Conservation (phyloP, 2,113 vertebrate genomes). For the Atlantisia rogersi region DNA sequence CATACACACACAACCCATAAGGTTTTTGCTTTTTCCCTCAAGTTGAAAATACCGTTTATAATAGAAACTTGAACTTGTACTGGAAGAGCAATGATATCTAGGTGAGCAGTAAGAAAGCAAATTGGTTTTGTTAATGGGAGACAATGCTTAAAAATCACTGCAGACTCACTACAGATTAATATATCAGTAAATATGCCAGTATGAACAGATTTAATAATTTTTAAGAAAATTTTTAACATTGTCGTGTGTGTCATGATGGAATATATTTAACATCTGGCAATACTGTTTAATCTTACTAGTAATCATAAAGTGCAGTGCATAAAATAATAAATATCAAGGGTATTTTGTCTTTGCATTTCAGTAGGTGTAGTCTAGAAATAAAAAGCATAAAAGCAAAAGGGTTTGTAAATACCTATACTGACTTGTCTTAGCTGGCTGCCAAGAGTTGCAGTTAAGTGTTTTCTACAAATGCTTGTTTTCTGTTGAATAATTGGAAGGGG, state of each 20-base stretch:
- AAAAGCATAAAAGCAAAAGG: neutral
- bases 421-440: neutral
- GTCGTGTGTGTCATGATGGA: neutral
- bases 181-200: neutral
- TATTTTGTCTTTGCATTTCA: neutral
- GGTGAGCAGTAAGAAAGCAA: neutral
- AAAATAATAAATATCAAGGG: neutral
- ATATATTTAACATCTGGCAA: neutral
- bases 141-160: neutral
- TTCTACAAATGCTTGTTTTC: constrained; percentile 28
- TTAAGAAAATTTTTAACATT: neutral
- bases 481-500: neutral
- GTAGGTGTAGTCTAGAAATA: neutral
- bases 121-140: neutral
- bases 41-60: neutral
- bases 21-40: constrained; percentile 6
- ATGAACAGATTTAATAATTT: neutral
- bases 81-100: neutral
- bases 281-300: neutral
- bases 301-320: neutral
- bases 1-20: neutral
- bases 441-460: neutral
- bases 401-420: neutral
- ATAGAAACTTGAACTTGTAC: neutral
- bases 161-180: neutral